Evolutionary conservation across 2,888 invertebrate genomes (phyloP).

Genomic region (Alitta virens): DNA sequence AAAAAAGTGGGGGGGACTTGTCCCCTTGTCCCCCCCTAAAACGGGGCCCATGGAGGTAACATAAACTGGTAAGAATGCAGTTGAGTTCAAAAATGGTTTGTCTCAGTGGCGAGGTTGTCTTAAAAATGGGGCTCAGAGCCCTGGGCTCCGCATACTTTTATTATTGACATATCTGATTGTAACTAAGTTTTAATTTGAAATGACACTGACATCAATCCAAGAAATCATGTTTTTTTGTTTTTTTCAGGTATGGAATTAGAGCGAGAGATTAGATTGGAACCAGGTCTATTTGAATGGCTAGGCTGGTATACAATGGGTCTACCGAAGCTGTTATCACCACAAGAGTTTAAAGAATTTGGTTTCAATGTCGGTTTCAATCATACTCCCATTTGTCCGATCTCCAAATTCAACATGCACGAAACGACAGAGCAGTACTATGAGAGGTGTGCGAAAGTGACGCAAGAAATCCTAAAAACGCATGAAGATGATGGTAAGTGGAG

Average conservation of each 20-base stretch:
- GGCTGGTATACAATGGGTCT: conserved; percentile 70
- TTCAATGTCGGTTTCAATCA: conserved; percentile 67
- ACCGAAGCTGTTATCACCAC: conserved; percentile 54
- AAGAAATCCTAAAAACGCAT: conserved; percentile 63
- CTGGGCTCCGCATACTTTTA: too few species aligned
- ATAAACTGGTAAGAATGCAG: too few species aligned
- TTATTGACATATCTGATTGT: too few species aligned
- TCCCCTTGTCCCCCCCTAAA: too few species aligned
- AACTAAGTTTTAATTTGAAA: too few species aligned
- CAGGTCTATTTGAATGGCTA: conserved; percentile 90
- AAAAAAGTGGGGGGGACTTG: too few species aligned
- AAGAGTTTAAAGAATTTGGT: conserved; percentile 72
- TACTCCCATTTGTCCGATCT: conserved; percentile 60
- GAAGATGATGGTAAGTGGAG: conserved; percentile 55
- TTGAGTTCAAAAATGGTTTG: too few species aligned
- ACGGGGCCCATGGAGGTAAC: too few species aligned
- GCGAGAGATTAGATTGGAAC: conserved; percentile 66
- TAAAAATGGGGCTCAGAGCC: too few species aligned
- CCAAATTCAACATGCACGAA: conserved; percentile 60
- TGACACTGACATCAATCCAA: too few species aligned
- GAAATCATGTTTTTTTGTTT: too few species aligned
- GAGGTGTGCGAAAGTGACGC: conserved; percentile 65
- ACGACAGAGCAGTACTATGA: conserved; percentile 69
- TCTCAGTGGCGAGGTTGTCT: too few species aligned
- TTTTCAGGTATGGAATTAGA: conserved; percentile 58